These are phyloP conservation scores for Microctenopoma stevenorrisi DNA, from an alignment of 2,797 vertebrate genomes.

Conservation along the genomic window DNA sequence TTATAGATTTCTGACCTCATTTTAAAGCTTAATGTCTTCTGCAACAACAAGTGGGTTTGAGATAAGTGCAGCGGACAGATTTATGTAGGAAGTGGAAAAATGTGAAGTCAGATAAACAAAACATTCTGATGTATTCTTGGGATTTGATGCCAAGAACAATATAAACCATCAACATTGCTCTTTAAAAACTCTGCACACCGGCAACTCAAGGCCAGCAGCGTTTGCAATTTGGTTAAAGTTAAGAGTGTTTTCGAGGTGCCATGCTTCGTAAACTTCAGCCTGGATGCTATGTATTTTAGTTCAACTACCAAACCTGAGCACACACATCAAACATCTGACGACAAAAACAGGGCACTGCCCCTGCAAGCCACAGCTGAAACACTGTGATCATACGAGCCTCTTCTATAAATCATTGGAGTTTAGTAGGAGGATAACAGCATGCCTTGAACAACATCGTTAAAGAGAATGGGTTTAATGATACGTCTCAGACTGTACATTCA, in stretches of 20 bases:
- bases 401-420: constrained; percentile 66
- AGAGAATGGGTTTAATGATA: constrained; percentile 77
- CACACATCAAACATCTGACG: constrained; percentile 50
- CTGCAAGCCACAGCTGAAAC: constrained; percentile 58
- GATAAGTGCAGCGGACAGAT: not conserved
- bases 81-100: not conserved
- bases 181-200: not conserved
- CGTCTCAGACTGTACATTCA: constrained; percentile 61
- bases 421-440: constrained; percentile 62
- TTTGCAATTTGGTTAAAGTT: constrained; percentile 19
- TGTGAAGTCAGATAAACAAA: not conserved
- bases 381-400: constrained; percentile 63
- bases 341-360: constrained; percentile 56
- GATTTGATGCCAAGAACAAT: not conserved
- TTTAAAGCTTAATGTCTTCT: not conserved
- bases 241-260: constrained; percentile 16
- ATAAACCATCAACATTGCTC: not conserved
- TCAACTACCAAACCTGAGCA: constrained; percentile 34
- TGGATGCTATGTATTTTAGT: constrained; percentile 19
- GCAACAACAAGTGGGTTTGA: not conserved
- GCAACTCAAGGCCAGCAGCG: constrained; percentile 4
- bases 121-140: not conserved
- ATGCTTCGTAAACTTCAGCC: constrained; percentile 16
- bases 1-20: not conserved
- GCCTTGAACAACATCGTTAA: constrained; percentile 68